Conservation (phyloP, 2,797 vertebrate species). For the Neostethus bicornis region DNA sequence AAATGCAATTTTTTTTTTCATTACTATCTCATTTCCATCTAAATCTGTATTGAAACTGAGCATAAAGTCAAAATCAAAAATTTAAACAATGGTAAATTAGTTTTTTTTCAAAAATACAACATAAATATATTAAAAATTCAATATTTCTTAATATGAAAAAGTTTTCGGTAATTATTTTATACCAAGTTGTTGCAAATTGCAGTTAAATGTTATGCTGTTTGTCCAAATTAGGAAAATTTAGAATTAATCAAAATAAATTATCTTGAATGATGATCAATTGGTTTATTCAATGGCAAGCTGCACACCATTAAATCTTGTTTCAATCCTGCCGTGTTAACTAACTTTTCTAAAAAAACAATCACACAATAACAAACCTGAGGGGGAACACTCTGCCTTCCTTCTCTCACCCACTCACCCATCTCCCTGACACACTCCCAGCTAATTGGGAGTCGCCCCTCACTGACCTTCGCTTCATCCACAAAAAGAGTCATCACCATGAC, state of each 20-base stretch:
- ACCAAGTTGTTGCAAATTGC: no score
- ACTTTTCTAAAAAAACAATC: conserved; percentile 11
- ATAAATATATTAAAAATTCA: no score
- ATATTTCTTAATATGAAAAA: no score
- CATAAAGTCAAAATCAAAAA: no score
- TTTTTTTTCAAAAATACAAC: no score
- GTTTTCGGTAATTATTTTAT: no score
- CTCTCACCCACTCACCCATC: conserved; percentile 16
- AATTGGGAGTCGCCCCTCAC: conserved; percentile 55
- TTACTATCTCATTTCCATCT: no score
- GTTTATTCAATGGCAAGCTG: background rate
- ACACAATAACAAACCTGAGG: conserved; percentile 7
- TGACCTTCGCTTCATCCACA: conserved; percentile 51
- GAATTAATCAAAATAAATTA: background rate
- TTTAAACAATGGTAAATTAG: no score
- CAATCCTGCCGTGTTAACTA: conserved; percentile 6
- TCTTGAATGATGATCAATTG: background rate
- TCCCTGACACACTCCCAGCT: conserved; percentile 38
- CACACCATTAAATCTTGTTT: background rate
- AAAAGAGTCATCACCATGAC: conserved; percentile 51
- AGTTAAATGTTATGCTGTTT: no score
- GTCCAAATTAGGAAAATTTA: no score
- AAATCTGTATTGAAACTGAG: no score
- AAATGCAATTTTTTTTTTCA: no score
- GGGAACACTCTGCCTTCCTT: background rate